A percentile compares a stretch with the other conserved stretches of the same genome.
phyloP scores from a whole-genome alignment of 2,888 invertebrate genomes.

The Neoaliturus tenellus region DNA sequence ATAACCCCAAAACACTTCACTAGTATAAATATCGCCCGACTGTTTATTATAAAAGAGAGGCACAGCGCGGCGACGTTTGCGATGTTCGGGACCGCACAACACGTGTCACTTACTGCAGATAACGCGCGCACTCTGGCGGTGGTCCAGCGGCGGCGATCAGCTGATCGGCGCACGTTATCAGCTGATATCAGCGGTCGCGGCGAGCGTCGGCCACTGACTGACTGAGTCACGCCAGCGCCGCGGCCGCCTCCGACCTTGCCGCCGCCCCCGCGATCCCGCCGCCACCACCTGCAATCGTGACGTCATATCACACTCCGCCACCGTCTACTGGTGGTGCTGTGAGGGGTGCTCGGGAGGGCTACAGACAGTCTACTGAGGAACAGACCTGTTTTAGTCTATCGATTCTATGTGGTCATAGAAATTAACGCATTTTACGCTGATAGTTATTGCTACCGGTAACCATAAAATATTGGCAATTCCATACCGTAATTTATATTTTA shows the following conservation, averaged over 20 bases:
- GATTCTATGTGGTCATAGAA: too few relatives aligned
- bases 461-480: too few relatives aligned
- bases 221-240: not conserved
- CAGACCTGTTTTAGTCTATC: too few relatives aligned
- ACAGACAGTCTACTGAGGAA: too few relatives aligned
- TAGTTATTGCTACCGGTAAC: too few relatives aligned
- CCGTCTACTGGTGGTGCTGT: not conserved
- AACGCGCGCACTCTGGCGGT: slow-evolving; percentile 7
- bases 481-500: too few relatives aligned
- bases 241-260: slow-evolving; percentile 33
- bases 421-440: too few relatives aligned
- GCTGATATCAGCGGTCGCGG: slow-evolving; percentile 16
- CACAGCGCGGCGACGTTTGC: not conserved
- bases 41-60: too few relatives aligned
- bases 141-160: slow-evolving; percentile 6
- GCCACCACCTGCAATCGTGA: not conserved
- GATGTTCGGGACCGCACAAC: not conserved
- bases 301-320: not conserved
- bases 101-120: not conserved
- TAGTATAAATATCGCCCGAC: too few relatives aligned
- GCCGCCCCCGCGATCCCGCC: not conserved
- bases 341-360: too few relatives aligned
- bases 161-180: slow-evolving; percentile 14
- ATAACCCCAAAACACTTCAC: too few relatives aligned
- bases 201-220: slow-evolving; percentile 12